Base-by-base conservation (phyloP, 2,797 vertebrate genomes). In the Sorex maritimensis region DNA sequence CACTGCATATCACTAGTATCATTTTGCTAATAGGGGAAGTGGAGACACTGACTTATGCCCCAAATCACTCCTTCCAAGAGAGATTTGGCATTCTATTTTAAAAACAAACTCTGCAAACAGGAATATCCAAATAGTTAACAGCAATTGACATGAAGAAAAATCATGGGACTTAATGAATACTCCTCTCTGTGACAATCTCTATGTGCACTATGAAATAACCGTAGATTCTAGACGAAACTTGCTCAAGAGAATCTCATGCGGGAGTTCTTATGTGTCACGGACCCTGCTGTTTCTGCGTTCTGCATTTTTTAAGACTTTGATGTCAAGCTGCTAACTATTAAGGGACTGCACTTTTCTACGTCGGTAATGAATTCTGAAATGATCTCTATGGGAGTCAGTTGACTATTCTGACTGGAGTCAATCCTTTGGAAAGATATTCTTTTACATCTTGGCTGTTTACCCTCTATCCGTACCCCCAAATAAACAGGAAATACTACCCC, bases 401-500 rank as follows among this genome's bases (percentile, higher is more conserved):
- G 67, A 38, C 61, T 88, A 9, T 83, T 96, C 58, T 86, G 77
- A 38, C 41, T 49, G 49, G n/a, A 71, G 44, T 68, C 15, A 86
- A 68, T 65, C 12, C 30, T 67, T 46, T 46, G 34, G n/a, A 85
- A 88, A 94, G 52, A 88, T 28, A 81, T 34, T 91, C 58, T 79
- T 65, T 28, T 4, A 23, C 7, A 85, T 65, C 26, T 52, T 80
- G 34, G 9, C 26, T 93, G n/a, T 90, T 81, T 58, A 55, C 6
- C 28, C 23, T 23, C 73, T 74, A 21, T 63, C 34, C 68, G 28
- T 61, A 23, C 41, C 21, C 61, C 65, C 71, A 80, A 72, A 85
- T 38, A 90, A 95, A 79, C 34, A 72, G 34, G 65, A 91, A 86
- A 94, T 89, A 24, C 77, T n/a, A 85, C 55, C 75, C 10, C 2